Percentiles rank a stretch among this genome's conserved stretches.
These are phyloP conservation scores for Dione vanillae DNA, from an alignment of 2,888 invertebrate species.

Conservation along the genomic window DNA sequence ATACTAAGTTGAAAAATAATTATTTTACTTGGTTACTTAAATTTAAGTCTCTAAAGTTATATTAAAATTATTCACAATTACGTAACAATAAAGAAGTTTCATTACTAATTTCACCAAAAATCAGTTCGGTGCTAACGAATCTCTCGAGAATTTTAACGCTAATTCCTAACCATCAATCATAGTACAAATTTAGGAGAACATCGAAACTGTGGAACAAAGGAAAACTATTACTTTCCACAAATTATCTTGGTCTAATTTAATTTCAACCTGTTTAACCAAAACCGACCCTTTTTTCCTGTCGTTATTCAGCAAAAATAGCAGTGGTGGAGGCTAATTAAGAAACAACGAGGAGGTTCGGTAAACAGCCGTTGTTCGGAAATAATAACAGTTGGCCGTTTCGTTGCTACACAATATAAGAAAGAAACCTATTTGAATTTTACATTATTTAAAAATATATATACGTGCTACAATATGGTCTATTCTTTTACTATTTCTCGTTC, in stretches of 20 bases:
- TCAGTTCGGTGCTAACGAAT: not conserved
- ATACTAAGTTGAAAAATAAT: not conserved
- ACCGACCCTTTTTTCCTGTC: constrained; percentile 35
- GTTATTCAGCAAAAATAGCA: constrained; percentile 40
- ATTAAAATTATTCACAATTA: not conserved
- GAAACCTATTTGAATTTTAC: constrained; percentile 28
- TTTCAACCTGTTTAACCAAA: constrained; percentile 32
- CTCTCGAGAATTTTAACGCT: constrained; percentile 7
- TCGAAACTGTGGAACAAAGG: constrained; percentile 17
- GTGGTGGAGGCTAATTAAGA: constrained; percentile 43
- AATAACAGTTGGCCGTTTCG: constrained; percentile 38
- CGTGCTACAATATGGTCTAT: constrained; percentile 9
- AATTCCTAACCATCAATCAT: constrained; percentile 20
- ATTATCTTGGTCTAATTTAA: constrained; percentile 32
- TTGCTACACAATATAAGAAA: constrained; percentile 32
- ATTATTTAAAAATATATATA: constrained; percentile 25
- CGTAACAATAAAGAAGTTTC: not conserved
- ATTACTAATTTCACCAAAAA: not conserved
- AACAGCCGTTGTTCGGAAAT: constrained; percentile 41
- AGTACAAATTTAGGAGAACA: constrained; percentile 4
- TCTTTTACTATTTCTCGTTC: constrained; percentile 14
- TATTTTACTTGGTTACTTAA: not conserved
- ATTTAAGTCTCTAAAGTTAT: no score
- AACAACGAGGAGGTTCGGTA: constrained; percentile 42
- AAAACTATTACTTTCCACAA: constrained; percentile 23